A percentile compares a stretch with the other conserved stretches of the same genome.
Conservation (phyloP, 2,888 invertebrate genomes). For the Agapostemon virescens region DNA sequence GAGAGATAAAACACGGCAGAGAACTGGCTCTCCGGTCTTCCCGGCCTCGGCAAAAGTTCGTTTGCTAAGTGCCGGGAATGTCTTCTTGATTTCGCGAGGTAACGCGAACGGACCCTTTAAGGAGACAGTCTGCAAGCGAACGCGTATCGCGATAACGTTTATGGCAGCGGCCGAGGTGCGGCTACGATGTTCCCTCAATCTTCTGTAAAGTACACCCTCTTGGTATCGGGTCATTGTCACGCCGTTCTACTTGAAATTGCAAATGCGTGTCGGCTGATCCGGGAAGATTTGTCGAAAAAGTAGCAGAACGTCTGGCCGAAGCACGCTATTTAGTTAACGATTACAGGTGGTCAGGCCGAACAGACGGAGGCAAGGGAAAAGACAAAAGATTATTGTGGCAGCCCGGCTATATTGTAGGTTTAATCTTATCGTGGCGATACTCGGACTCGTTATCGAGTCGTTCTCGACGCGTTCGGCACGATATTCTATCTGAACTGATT, state of each 20-base stretch:
- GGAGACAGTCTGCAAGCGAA: slow-evolving; percentile 16
- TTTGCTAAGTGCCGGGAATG: slow-evolving; percentile 34
- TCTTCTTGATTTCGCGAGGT: slow-evolving; percentile 43
- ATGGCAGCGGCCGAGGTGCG: slow-evolving; percentile 42
- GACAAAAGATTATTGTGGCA: slow-evolving; percentile 13
- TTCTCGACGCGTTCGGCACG: background rate
- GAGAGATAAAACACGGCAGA: slow-evolving; percentile 20
- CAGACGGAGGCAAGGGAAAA: background rate
- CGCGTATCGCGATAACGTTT: slow-evolving; percentile 55
- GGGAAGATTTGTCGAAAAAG: slow-evolving; percentile 8
- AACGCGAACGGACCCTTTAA: slow-evolving; percentile 34
- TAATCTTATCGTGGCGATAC: slow-evolving; percentile 19
- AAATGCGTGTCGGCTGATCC: background rate
- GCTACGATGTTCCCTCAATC: slow-evolving; percentile 40
- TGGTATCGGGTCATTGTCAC: slow-evolving; percentile 39
- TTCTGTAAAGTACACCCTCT: slow-evolving; percentile 20
- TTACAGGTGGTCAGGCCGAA: slow-evolving; percentile 15
- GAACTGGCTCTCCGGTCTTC: background rate
- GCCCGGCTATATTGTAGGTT: background rate
- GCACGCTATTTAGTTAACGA: slow-evolving; percentile 8
- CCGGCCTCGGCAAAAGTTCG: slow-evolving; percentile 25
- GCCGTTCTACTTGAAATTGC: slow-evolving; percentile 16
- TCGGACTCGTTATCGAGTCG: background rate
- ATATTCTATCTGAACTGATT: slow-evolving; percentile 10
- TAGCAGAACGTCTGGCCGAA: background rate